phyloP scores from a whole-genome alignment of 1,140 invertebrate genomes.

The Pemphigus obesinymphae region DNA sequence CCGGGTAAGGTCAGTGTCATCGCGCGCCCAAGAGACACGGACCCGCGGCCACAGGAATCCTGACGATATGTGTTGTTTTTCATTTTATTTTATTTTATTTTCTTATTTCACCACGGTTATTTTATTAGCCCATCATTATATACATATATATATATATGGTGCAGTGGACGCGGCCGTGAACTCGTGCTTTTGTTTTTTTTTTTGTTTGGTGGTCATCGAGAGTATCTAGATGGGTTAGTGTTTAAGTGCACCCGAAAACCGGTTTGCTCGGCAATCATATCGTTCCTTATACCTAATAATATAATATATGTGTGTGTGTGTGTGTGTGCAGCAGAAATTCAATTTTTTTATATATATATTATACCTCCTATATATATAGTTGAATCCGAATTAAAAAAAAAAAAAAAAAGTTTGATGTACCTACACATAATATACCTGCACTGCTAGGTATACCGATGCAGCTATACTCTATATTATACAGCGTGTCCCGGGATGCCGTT shows the following conservation, averaged over 20 bases:
- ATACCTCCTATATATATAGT: not conserved
- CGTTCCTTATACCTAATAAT: not conserved
- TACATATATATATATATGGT: not conserved
- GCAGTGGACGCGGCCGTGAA: not conserved
- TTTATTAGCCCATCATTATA: not conserved
- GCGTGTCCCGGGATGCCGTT: too few species aligned
- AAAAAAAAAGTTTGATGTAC: too few species aligned
- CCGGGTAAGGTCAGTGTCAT: not conserved
- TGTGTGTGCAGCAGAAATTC: not conserved
- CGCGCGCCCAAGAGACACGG: too few species aligned
- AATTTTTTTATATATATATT: not conserved
- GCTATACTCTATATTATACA: too few species aligned
- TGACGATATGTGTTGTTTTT: not conserved
- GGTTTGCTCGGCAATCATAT: conserved; percentile 7
- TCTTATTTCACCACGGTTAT: not conserved
- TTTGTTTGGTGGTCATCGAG: not conserved
- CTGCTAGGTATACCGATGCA: too few species aligned
- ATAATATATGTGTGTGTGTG: not conserved
- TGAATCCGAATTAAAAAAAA: conserved; percentile 7
- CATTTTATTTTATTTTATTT: not conserved
- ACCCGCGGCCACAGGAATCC: not conserved
- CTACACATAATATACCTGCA: too few species aligned
- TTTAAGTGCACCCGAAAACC: not conserved
- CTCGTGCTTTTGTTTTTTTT: not conserved
- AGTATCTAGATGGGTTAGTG: not conserved